These are phyloP conservation scores for Acronicta leporina DNA, from an alignment of 2,888 invertebrate species.

Conservation along the genomic window DNA sequence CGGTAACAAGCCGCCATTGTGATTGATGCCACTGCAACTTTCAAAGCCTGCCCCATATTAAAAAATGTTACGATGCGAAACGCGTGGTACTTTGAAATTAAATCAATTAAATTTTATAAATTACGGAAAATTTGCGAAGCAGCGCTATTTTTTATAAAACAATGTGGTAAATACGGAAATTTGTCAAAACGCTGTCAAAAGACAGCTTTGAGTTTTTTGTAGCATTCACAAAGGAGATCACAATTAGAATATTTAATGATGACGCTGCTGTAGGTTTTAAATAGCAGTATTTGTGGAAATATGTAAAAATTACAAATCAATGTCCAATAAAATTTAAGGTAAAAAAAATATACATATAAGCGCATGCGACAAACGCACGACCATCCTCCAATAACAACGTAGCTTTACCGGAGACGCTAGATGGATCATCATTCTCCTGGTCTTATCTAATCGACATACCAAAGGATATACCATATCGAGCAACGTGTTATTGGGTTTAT, in stretches of 20 bases:
- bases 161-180: conserved; percentile 4
- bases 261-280: neutral
- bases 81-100: neutral
- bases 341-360: neutral
- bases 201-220: neutral
- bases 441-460: no score
- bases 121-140: no score
- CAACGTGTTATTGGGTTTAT: no score
- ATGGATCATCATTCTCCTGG: no score
- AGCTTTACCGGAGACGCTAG: no score
- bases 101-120: neutral
- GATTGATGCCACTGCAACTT: conserved; percentile 62
- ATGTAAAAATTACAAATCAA: no score
- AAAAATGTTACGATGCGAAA: neutral
- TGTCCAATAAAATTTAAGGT: neutral
- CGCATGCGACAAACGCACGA: no score
- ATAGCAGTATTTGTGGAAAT: neutral
- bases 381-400: no score
- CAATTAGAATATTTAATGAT: neutral
- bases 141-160: neutral
- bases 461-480: no score
- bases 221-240: conserved; percentile 2
- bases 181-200: conserved; percentile 6
- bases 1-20: conserved; percentile 65
- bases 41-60: conserved; percentile 62